Conservation (phyloP, 2,888 invertebrate genomes). For the Eupithecia dodoneata region DNA sequence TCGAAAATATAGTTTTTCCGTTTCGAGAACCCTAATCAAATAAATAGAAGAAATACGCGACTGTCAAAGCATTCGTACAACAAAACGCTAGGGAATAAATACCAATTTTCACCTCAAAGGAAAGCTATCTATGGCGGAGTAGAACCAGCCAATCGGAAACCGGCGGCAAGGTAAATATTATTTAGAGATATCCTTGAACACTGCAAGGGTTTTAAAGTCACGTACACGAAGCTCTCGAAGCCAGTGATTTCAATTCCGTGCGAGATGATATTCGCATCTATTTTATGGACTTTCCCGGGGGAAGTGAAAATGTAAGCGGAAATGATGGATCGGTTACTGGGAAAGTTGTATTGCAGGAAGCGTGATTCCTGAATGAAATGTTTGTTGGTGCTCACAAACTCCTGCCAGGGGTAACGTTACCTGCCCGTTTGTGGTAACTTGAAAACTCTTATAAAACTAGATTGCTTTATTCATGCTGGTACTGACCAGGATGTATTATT, state of each 20-base stretch:
- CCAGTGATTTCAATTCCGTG: conserved; percentile 76
- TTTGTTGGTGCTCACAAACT: not conserved
- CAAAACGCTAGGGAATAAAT: conserved; percentile 66
- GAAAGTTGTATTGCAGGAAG: conserved; percentile 23
- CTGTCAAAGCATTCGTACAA: conserved; percentile 49
- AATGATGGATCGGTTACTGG: conserved; percentile 43
- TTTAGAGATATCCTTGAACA: conserved; percentile 69
- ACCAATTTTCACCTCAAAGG: conserved; percentile 73
- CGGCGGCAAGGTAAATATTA: conserved; percentile 72
- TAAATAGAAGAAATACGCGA: conserved; percentile 44
- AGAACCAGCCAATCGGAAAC: conserved; percentile 62
- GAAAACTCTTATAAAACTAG: not conserved
- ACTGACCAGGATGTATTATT: too few relatives aligned
- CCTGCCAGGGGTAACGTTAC: not conserved
- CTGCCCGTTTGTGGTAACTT: not conserved
- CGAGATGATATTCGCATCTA: conserved; percentile 60
- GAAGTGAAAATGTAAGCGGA: conserved; percentile 54
- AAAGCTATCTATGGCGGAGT: conserved; percentile 57
- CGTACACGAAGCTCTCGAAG: conserved; percentile 55
- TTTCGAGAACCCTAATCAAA: conserved; percentile 43
- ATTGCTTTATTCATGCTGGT: not conserved
- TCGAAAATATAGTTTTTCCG: conserved; percentile 37
- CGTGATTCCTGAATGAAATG: conserved; percentile 7
- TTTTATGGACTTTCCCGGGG: conserved; percentile 55
- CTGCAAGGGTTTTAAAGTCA: conserved; percentile 74